These are phyloP conservation scores for Coccyzus lansbergi DNA, from an alignment of 2,797 vertebrate genomes.

Conservation along the genomic window DNA sequence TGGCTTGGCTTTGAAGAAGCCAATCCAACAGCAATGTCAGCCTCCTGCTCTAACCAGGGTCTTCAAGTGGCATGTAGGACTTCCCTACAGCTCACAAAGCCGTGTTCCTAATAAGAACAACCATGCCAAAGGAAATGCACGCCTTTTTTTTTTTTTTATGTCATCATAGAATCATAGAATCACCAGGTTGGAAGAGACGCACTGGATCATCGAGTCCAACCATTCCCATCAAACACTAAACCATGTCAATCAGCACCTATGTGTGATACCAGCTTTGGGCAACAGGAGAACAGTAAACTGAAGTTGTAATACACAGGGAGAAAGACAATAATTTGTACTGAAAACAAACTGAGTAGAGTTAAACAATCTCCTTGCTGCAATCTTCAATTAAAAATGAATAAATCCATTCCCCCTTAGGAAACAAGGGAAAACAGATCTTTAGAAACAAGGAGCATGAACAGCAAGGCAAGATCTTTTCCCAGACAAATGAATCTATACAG, in stretches of 20 bases:
- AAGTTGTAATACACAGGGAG: neutral
- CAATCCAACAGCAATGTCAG: neutral
- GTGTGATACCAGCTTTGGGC: neutral
- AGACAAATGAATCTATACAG: neutral
- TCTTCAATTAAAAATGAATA: conserved; percentile 36
- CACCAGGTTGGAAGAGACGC: too few relatives aligned
- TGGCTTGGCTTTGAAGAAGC: conserved; percentile 25
- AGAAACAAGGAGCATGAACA: neutral
- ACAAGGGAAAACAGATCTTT: conserved; percentile 15
- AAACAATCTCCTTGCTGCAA: conserved; percentile 27
- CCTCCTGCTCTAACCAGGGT: neutral
- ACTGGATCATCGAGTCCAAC: too few relatives aligned
- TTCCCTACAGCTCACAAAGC: neutral
- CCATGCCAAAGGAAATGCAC: rapidly evolving
- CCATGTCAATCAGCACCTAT: too few relatives aligned
- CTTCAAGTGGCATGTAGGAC: rapidly evolving
- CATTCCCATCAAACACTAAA: too few relatives aligned
- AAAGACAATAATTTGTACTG: conserved; percentile 11
- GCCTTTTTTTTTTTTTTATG: too few relatives aligned
- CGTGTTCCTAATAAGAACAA: neutral
- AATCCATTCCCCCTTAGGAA: neutral
- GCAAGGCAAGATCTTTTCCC: neutral
- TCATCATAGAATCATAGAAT: too few relatives aligned
- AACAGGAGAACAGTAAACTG: neutral
- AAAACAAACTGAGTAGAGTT: conserved; percentile 5